Conservation (phyloP, 2,888 invertebrate species). For the Bursaphelenchus okinawaensis region DNA sequence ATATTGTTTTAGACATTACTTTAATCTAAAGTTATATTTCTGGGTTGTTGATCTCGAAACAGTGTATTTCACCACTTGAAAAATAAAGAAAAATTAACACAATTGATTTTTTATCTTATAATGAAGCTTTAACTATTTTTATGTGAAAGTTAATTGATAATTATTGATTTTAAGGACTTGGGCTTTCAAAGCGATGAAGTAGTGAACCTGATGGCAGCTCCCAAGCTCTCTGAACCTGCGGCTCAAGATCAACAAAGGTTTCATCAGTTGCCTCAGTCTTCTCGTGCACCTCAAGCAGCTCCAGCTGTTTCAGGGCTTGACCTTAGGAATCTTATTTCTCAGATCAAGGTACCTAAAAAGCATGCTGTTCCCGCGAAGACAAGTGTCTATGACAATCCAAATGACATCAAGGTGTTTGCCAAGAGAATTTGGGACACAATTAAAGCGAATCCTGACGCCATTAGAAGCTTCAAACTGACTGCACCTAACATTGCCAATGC, state of each 20-base stretch:
- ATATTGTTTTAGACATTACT: no score
- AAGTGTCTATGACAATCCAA: no score
- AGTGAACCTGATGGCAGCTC: slow-evolving; percentile 1
- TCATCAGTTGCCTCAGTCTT: not conserved
- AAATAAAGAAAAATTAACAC: no score
- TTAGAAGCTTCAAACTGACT: slow-evolving; percentile 12
- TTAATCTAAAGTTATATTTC: no score
- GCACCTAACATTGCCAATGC: slow-evolving; percentile 19
- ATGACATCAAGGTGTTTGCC: slow-evolving; percentile 7
- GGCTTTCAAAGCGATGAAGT: not conserved
- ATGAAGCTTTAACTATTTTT: no score
- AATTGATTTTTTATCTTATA: no score
- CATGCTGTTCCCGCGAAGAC: not conserved
- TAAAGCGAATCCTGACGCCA: slow-evolving; percentile 10
- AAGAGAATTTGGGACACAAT: slow-evolving; percentile 12
- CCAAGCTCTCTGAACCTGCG: not conserved
- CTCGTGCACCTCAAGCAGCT: not conserved
- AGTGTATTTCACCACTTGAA: no score
- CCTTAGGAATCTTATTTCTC: slow-evolving; percentile 4
- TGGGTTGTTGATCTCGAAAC: no score
- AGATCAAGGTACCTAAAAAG: slow-evolving; percentile 16
- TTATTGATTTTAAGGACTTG: not conserved
- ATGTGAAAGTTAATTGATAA: not conserved
- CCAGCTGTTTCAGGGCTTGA: slow-evolving; percentile 3
- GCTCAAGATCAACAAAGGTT: not conserved